Percentiles rank a stretch among this genome's conserved stretches.
Evolutionary conservation across 2,797 vertebrate species (phyloP).

Genomic region (Alosa sapidissima): DNA sequence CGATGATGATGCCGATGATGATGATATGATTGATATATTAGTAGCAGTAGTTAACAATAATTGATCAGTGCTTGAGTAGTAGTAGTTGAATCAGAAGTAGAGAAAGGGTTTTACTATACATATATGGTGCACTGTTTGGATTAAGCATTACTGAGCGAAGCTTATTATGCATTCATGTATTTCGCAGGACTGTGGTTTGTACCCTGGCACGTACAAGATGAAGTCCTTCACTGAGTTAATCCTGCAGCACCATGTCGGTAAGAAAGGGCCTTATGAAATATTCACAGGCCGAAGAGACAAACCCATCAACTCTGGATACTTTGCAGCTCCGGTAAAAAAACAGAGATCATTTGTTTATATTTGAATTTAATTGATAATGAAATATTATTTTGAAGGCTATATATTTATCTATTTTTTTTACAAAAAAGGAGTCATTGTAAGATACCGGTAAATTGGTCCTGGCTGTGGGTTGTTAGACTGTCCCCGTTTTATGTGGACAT

Average conservation of each 20-base stretch:
- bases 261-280: slow-evolving; percentile 52
- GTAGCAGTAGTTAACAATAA: background rate
- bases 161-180: background rate
- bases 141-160: background rate
- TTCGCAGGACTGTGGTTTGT: slow-evolving; percentile 62
- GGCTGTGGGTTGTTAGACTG: background rate
- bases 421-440: background rate
- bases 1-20: background rate
- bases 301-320: slow-evolving; percentile 53
- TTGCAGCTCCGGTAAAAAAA: slow-evolving; percentile 52
- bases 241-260: slow-evolving; percentile 41
- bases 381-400: too few species aligned
- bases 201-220: slow-evolving; percentile 65
- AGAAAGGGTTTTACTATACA: background rate
- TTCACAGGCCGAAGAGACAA: slow-evolving; percentile 54
- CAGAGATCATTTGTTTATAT: background rate
- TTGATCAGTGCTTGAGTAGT: background rate
- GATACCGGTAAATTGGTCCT: background rate
- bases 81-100: background rate
- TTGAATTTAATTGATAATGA: too few species aligned
- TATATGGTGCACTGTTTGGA: background rate
- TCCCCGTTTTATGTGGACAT: background rate
- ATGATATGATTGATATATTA: background rate
- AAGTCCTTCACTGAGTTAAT: slow-evolving; percentile 46
- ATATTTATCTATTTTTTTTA: background rate